Evolutionary conservation across 2,888 invertebrate species (phyloP).

Genomic region (Pantelozetes paolii): DNA sequence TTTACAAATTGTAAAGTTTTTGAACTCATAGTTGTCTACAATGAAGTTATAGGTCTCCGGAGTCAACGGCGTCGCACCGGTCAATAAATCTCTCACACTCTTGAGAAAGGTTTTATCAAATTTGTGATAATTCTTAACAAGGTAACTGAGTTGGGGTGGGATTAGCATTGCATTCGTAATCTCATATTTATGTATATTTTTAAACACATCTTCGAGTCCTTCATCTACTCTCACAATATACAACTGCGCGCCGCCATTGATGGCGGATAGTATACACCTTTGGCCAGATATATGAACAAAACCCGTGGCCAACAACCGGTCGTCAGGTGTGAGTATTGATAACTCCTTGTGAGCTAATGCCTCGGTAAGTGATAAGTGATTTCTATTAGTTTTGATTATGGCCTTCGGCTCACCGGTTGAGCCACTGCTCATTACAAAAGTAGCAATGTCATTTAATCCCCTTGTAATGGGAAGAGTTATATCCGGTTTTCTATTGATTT

Average conservation of each 20-base stretch:
- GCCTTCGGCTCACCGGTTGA: neutral
- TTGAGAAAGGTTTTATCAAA: neutral
- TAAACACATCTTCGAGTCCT: neutral
- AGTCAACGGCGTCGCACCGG: neutral
- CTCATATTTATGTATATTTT: neutral
- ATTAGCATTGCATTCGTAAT: neutral
- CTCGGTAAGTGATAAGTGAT: neutral
- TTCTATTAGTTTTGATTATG: neutral
- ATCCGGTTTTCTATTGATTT: neutral
- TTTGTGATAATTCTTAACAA: neutral
- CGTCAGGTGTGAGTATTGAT: neutral
- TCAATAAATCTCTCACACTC: neutral
- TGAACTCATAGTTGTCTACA: neutral
- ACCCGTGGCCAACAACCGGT: neutral
- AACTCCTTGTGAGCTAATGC: neutral
- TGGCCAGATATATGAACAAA: neutral
- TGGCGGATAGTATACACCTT: neutral
- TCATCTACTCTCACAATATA: neutral
- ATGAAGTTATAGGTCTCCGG: neutral
- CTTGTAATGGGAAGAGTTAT: neutral
- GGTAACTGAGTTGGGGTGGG: neutral
- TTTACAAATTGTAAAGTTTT: neutral
- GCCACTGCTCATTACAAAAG: neutral
- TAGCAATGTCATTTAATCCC: neutral
- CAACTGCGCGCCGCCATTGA: neutral